These are phyloP conservation scores for Terrapene triunguis DNA, from an alignment of 2,113 vertebrate species.

Conservation along the genomic window DNA sequence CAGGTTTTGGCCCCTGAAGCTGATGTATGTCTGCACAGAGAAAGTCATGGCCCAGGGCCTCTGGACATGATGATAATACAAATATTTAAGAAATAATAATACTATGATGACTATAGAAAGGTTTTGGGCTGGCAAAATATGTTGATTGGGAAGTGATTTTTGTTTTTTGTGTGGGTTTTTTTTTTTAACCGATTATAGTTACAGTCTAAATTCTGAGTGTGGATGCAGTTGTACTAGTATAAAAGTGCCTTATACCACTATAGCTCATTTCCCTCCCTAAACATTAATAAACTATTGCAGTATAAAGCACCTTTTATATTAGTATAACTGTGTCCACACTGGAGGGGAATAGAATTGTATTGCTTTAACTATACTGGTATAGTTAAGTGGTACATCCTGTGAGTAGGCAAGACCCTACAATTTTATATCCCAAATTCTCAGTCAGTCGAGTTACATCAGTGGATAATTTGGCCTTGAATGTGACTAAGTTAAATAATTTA, in stretches of 20 bases:
- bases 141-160: neutral
- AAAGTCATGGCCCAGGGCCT: neutral
- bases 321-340: neutral
- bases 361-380: neutral
- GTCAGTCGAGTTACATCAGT: neutral
- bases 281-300: neutral
- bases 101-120: neutral
- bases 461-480: neutral
- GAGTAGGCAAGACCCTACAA: neutral
- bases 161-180: neutral
- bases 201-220: neutral
- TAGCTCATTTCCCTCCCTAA: too few species aligned
- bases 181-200: neutral
- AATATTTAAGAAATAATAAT: neutral
- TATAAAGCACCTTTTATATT: neutral
- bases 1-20: slow-evolving; percentile 20
- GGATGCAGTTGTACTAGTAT: neutral
- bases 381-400: neutral
- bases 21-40: neutral
- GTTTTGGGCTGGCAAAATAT: neutral
- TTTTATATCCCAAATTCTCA: neutral
- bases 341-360: neutral
- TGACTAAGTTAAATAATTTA: neutral
- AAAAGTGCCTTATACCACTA: too few species aligned
- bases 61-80: neutral